Base-by-base conservation (phyloP, 2,888 invertebrate species). In the Trachelus iudaicus region DNA sequence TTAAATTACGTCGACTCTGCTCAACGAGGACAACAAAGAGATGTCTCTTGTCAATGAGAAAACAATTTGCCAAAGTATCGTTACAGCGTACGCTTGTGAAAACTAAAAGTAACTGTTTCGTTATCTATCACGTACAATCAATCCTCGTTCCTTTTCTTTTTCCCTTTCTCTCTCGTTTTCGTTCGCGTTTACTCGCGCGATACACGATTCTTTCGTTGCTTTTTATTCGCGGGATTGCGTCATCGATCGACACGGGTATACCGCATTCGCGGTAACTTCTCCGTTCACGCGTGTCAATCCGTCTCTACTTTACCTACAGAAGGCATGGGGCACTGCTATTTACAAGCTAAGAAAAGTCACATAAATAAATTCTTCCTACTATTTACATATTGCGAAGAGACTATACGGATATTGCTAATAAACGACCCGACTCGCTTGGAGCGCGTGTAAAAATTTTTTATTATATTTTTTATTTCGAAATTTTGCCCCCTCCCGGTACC, bases 291-390 rank as follows among this genome's bases (percentile, higher is more conserved):
- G 23, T 56, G 23, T 56, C 56, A 56, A 2, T 4, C 6, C 0
- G 6, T 56, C 23, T 15, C 15, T 56, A 15, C 23, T 56, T 56
- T 56, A 56, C 56, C 23, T 56, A 56, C 15, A 56, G 56, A 56
- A 23, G 23, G 56, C 56, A 56, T 56, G 30, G 33, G 15, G 11
- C 12, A 3, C 15, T 71, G 15, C 71, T 71, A 74, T 74, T 74
- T 34, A 74, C 13, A 74, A 74, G 74, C 74, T 35, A 74, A 34
- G 34, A 12, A 23, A 15, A 73, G 30, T 79, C 40, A 75, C 81
- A 85, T 86, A 87, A 86, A 86, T 86, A 86, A 87, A 86, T 85
- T 86, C 73, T 69, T 79, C 73, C 85, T 86, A 86, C 69, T 83
- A 82, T 81, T 79, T 84, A 80, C 82, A 82, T 73, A 75, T 75